Conservation (phyloP, 1,140 invertebrate genomes). For the Cydia pomonella region DNA sequence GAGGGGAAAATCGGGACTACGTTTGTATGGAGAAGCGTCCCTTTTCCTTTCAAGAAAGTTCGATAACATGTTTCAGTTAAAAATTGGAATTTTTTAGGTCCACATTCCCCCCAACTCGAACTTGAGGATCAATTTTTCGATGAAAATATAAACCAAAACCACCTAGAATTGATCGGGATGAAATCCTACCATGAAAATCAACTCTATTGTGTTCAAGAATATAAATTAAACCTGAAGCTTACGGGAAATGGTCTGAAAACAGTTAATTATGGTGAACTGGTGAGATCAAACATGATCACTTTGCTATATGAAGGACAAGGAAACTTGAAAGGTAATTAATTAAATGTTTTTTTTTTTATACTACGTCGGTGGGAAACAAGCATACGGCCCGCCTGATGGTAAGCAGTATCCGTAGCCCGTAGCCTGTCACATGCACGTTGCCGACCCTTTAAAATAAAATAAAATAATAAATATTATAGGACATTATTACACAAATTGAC, state of each 20-base stretch:
- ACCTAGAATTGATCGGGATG: neutral
- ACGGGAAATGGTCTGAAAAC: neutral
- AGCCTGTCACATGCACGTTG: too few relatives aligned
- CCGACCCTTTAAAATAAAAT: too few relatives aligned
- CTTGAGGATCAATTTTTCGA: neutral
- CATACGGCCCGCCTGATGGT: too few relatives aligned
- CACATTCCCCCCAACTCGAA: neutral
- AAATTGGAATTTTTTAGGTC: neutral
- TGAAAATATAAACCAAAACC: neutral
- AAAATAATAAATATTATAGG: too few relatives aligned
- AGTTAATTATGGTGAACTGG: neutral
- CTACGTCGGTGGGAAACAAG: too few relatives aligned
- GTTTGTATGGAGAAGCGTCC: too few relatives aligned
- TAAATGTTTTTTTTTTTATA: too few relatives aligned
- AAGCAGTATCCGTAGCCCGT: too few relatives aligned
- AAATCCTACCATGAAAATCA: neutral
- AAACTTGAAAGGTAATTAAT: neutral
- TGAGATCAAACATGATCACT: neutral
- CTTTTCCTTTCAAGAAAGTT: too few relatives aligned
- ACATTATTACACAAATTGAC: too few relatives aligned
- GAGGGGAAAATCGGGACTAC: too few relatives aligned
- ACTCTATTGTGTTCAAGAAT: neutral
- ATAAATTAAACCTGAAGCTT: neutral
- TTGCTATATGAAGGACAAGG: neutral
- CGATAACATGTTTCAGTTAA: too few relatives aligned